Evolutionary conservation across 2,113 vertebrate species (phyloP).

Genomic region (Puffinus mauretanicus): DNA sequence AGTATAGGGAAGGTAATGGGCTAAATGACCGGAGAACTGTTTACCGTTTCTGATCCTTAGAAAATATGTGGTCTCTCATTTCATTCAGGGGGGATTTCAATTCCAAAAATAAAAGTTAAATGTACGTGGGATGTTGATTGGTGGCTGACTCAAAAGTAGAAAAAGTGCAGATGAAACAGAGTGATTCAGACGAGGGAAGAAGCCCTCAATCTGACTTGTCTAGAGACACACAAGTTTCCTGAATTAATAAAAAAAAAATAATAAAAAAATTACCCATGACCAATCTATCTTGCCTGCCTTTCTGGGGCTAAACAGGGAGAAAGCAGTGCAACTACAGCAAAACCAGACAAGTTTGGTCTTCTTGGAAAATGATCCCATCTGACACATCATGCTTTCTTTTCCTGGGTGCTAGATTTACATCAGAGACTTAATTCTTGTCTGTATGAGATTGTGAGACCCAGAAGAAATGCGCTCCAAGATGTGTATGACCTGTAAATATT

Average conservation of each 20-base stretch:
- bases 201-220: background rate
- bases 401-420: background rate
- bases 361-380: background rate
- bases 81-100: background rate
- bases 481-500: conserved; percentile 13
- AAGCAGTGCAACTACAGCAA: background rate
- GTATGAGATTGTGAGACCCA: background rate
- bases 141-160: background rate
- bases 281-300: background rate
- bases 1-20: background rate
- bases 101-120: background rate
- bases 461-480: background rate
- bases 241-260: background rate
- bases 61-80: background rate
- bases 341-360: background rate
- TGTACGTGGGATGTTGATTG: background rate
- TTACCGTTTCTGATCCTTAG: background rate
- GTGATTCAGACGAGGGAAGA: background rate
- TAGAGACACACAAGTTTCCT: background rate
- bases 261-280: background rate
- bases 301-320: background rate
- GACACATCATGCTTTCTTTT: background rate
- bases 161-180: background rate
- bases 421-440: background rate
- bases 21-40: background rate